Base-by-base conservation (phyloP, 2,888 invertebrate species). In the Clitarchus hookeri region DNA sequence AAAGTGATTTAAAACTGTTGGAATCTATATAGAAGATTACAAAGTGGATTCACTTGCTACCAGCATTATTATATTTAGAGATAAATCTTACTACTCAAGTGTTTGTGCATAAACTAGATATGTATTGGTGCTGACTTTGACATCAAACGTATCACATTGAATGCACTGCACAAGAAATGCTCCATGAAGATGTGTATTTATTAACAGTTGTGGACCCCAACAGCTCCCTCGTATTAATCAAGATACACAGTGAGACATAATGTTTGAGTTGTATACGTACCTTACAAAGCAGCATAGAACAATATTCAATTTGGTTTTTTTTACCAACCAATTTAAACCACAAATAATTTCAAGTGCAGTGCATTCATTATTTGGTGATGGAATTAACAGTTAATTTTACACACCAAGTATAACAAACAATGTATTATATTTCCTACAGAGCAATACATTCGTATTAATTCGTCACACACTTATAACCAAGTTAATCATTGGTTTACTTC, bases 131-230 rank as follows among this genome's bases (percentile, higher is more conserved):
- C 65, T 65, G 65, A 65, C 65, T 65, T 48, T 8, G 65, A 65
- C 65, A 65, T 65, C 65, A 65, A 65, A 65, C 1, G 65, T n/a
- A 53, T 53, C n/a, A 65, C 16, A 19, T 19, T 16, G 65, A 65
- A 23, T 65, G 65, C 65, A 65, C 65, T 65, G 65, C 65, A 65
- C 65, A 65, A 65, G n/a, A 65, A 65, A 65, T 65, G 65, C 65
- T 65, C 23, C 23, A 23, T 19, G 65, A 16, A 48, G 16, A 48
- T 48, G 48, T 48, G 16, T 16, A 16, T 48, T 48, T 48, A 13
- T 48, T 16, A 48, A 16, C 48, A 16, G 48, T 48, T 48, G 11
- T 48, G 48, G 0, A n/a, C 6, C 4, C 48, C 48, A 1, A 53
- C 19, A 53, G 19, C 53, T 53, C 6, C 53, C 53, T 53, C 13